Base-by-base conservation (phyloP, 2,113 vertebrate genomes). In the Myrmecobius fasciatus region DNA sequence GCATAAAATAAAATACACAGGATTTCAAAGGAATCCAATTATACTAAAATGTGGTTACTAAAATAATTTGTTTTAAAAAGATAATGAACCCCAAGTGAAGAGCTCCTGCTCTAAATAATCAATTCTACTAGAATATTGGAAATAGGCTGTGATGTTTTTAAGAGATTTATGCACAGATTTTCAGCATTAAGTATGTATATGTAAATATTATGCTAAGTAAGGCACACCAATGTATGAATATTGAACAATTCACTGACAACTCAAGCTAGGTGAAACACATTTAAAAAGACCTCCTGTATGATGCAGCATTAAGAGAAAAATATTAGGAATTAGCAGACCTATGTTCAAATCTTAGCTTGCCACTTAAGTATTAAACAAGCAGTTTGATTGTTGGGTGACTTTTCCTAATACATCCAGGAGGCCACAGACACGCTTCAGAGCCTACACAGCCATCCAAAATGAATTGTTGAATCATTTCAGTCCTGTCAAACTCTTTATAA, bases 121-220 rank as follows among this genome's bases (percentile, higher is more conserved):
- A 95, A 91, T 67, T 97, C 89, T 94, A 93, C 94, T 95, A 93
- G 93, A 49, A 92, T 96, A 97, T 94, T 94, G 96, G 96, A 97
- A 97, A 96, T 67, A 95, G 91, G 52, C 48, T 94, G 94, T 94
- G 94, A 93, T 96, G 89, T 96, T 96, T 96, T 97, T 94, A 92
- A 89, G 97, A 96, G 97, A 96, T 95, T 96, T 96, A 96, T 52
- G 97, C 95, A 94, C 96, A 95, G 96, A 94, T 97, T 94, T 97
- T 97, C 89, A 97, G 96, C 96, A 96, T 89, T 83, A 91, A 96
- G 95, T 51, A 51, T 49, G 49, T 51, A 10, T 51, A 51, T 51
- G 49, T 10, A 51, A 51, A 10, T 51, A 51, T 51, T 96, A 93
- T 96, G 91, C 94, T 96, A 97, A 96, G 95, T 93, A 98, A 98